A percentile compares a stretch with the other conserved stretches of the same genome.
phyloP scores from a whole-genome alignment of 37 sponge, comb jelly and placozoan genomes.

The Ephydatia muelleri region DNA sequence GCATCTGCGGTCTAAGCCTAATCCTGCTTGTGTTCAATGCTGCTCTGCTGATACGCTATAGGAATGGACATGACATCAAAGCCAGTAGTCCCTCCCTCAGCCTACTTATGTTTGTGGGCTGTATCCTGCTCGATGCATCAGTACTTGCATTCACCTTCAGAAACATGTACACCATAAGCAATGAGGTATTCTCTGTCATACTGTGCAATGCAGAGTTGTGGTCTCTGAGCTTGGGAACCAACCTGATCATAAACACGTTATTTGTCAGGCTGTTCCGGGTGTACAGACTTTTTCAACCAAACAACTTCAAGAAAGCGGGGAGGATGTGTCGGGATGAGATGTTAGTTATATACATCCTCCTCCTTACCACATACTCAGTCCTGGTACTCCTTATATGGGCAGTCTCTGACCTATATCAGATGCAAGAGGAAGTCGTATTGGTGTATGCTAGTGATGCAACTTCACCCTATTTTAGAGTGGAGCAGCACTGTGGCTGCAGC shows the following conservation, averaged over 20 bases:
- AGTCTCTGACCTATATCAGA: not conserved
- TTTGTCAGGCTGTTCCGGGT: constrained; percentile 21
- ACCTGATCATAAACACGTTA: constrained; percentile 21
- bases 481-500: not conserved
- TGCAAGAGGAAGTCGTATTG: not conserved
- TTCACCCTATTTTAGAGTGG: constrained; percentile 13
- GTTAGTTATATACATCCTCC: constrained; percentile 12
- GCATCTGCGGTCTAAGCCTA: not conserved
- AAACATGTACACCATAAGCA: not conserved
- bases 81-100: constrained; percentile 34
- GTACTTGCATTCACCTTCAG: not conserved
- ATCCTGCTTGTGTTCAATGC: constrained; percentile 7
- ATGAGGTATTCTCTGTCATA: not conserved
- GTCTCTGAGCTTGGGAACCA: constrained; percentile 16
- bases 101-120: constrained; percentile 28
- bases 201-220: constrained; percentile 24
- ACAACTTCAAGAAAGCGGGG: constrained; percentile 1
- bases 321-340: constrained; percentile 25
- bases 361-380: not conserved
- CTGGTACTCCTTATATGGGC: constrained; percentile 19
- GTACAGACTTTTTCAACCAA: constrained; percentile 9
- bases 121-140: constrained; percentile 14
- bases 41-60: constrained; percentile 1
- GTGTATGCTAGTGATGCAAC: not conserved
- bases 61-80: constrained; percentile 31